Conservation (phyloP, 1,140 invertebrate species). For the Drosophila fuyamai region DNA sequence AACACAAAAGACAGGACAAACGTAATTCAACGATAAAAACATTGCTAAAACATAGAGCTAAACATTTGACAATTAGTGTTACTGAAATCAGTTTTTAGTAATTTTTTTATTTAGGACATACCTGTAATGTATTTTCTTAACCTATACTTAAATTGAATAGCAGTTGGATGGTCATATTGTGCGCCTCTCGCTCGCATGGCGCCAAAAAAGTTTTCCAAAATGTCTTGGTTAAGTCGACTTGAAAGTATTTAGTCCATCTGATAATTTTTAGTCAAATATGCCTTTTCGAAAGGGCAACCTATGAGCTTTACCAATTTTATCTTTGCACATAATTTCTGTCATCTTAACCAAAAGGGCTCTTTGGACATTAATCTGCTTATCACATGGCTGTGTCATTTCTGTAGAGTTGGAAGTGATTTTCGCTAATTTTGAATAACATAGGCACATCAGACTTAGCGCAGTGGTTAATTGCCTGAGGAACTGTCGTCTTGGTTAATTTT, state of each 20-base stretch:
- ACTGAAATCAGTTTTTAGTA: too few relatives aligned
- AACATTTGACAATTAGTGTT: too few relatives aligned
- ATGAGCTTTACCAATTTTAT: too few relatives aligned
- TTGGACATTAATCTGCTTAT: neutral
- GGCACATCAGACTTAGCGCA: neutral
- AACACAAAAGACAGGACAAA: too few relatives aligned
- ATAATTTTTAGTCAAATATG: too few relatives aligned
- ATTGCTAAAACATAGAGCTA: too few relatives aligned
- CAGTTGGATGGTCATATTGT: slow-evolving; percentile 15
- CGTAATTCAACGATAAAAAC: too few relatives aligned
- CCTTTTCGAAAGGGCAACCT: too few relatives aligned
- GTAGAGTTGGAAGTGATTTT: neutral
- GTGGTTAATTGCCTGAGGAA: too few relatives aligned
- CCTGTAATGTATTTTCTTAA: slow-evolving; percentile 33
- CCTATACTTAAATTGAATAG: slow-evolving; percentile 25
- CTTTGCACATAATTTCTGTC: neutral
- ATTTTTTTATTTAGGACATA: slow-evolving; percentile 13
- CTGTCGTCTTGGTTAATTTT: too few relatives aligned
- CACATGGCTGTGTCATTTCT: neutral
- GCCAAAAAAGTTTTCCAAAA: slow-evolving; percentile 30
- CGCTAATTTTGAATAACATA: neutral
- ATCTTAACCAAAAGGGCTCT: slow-evolving; percentile 3
- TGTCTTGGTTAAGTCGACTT: slow-evolving; percentile 5
- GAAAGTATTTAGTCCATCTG: too few relatives aligned
- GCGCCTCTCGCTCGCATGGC: slow-evolving; percentile 15